Percentiles rank a stretch among this genome's conserved stretches.
These are phyloP conservation scores for Oplegnathus fasciatus DNA, from an alignment of 2,113 vertebrate genomes.

Conservation along the genomic window DNA sequence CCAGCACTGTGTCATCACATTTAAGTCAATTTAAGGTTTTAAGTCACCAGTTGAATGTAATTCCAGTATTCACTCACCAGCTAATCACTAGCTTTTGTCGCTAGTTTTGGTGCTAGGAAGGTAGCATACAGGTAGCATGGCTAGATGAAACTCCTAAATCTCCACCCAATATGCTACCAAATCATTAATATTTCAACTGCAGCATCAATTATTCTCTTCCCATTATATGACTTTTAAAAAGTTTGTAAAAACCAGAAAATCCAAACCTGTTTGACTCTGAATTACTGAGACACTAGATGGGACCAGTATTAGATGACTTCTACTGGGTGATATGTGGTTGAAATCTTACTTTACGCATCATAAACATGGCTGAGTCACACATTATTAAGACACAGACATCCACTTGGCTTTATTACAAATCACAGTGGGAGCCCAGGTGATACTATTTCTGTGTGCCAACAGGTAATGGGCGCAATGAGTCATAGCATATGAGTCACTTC, in stretches of 20 bases:
- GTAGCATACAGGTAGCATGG: too few relatives aligned
- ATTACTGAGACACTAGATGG: background rate
- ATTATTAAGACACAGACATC: constrained; percentile 1
- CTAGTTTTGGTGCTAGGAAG: background rate
- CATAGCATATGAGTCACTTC: constrained; percentile 27
- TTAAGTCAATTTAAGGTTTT: too few relatives aligned
- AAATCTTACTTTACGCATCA: background rate
- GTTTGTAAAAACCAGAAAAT: background rate
- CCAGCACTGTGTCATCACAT: too few relatives aligned
- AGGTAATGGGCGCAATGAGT: background rate
- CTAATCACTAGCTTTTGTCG: background rate
- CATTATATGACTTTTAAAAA: background rate
- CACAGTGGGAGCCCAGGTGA: constrained; percentile 12
- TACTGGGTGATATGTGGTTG: background rate
- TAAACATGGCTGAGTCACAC: constrained; percentile 24
- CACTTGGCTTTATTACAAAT: constrained; percentile 26
- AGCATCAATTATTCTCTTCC: background rate
- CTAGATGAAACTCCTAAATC: background rate
- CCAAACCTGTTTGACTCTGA: background rate
- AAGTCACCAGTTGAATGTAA: too few relatives aligned
- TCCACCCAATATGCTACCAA: background rate
- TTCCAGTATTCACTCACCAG: background rate
- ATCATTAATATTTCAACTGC: background rate
- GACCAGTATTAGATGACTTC: background rate
- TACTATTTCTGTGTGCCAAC: constrained; percentile 8